Conservation (phyloP, 2,888 invertebrate genomes). For the Nebria brevicollis region DNA sequence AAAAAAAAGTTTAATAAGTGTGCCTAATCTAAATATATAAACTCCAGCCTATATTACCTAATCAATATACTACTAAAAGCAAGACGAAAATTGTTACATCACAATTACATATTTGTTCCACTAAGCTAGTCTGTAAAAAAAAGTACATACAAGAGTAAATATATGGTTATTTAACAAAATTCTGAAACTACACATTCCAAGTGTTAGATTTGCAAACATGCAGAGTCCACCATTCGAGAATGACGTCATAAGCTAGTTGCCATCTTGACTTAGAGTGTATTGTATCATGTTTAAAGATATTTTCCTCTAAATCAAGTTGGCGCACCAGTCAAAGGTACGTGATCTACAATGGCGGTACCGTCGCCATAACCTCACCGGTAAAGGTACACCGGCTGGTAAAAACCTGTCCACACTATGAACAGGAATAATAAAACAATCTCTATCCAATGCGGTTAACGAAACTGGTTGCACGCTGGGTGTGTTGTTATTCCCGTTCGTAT, state of each 20-base stretch:
- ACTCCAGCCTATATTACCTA: background rate
- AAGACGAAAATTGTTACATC: background rate
- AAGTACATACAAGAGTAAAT: background rate
- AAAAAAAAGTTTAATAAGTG: background rate
- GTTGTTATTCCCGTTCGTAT: conserved; percentile 2
- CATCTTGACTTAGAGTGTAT: background rate
- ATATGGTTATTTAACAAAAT: background rate
- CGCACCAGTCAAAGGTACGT: background rate
- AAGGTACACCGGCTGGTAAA: conserved; percentile 89
- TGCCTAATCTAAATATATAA: background rate
- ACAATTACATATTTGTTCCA: conserved; percentile 1
- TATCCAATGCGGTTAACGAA: conserved; percentile 78
- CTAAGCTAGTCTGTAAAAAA: background rate
- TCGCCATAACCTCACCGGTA: conserved; percentile 63
- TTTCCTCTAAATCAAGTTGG: background rate
- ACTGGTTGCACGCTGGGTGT: conserved; percentile 25
- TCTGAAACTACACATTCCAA: conserved; percentile 1
- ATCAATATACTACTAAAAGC: background rate
- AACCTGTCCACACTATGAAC: conserved; percentile 88
- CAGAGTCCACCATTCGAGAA: background rate
- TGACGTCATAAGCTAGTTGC: background rate
- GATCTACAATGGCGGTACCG: background rate
- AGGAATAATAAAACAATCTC: conserved; percentile 94
- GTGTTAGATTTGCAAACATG: background rate
- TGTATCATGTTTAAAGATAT: too few species aligned